A percentile compares a stretch with the other conserved stretches of the same genome.
phyloP scores from a whole-genome alignment of 2,113 vertebrate species.

The human (Homo sapiens) region DNA sequence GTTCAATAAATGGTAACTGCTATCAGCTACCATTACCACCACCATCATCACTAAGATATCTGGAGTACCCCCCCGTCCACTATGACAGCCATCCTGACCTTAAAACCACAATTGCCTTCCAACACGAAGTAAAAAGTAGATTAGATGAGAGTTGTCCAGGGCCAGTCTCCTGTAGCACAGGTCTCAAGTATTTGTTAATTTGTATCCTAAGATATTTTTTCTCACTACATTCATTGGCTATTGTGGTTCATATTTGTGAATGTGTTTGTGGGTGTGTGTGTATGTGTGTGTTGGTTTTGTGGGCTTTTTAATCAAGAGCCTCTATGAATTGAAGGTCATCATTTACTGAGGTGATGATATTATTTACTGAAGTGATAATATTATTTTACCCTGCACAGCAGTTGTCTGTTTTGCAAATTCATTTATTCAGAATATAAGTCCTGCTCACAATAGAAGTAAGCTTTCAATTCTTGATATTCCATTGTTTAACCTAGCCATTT shows the following conservation, averaged over 20 bases:
- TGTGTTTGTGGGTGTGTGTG: not conserved
- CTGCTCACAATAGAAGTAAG: not conserved
- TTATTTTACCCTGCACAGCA: conserved; percentile 17
- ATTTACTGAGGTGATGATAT: not conserved
- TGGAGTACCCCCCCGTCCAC: not conserved
- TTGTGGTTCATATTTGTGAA: not conserved
- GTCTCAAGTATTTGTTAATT: conserved; percentile 2
- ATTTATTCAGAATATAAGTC: conserved; percentile 6
- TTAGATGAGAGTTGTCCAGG: not conserved
- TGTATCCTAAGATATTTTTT: not conserved
- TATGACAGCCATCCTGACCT: not conserved
- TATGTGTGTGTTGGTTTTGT: not conserved
- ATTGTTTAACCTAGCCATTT: conserved; percentile 12
- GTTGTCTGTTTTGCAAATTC: not conserved
- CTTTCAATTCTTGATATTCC: not conserved
- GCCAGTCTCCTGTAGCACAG: not conserved
- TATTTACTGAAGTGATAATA: not conserved
- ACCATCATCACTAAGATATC: not conserved
- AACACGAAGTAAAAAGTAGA: not conserved
- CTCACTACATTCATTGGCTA: not conserved
- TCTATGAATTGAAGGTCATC: not conserved
- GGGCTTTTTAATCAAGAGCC: not conserved
- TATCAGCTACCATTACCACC: not conserved
- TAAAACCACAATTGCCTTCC: not conserved
- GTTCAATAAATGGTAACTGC: not conserved